phyloP scores from a whole-genome alignment of 2,888 invertebrate species.

The Dascillus cervinus region DNA sequence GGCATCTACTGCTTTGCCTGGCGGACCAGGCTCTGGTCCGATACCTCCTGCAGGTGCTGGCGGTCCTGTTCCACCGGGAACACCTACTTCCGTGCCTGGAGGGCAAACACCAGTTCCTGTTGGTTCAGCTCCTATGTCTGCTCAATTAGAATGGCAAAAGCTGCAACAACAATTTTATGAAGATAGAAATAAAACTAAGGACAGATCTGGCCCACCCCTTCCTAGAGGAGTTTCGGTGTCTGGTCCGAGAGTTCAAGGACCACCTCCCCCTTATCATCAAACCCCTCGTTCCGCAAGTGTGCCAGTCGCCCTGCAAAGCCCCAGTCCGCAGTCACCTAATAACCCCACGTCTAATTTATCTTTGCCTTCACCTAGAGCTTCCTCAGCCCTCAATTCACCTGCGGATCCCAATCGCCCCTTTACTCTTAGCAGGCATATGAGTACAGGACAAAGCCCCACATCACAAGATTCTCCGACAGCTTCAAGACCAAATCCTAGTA shows the following conservation, averaged over 20 bases:
- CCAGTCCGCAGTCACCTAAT: slow-evolving; percentile 65
- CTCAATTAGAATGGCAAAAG: slow-evolving; percentile 86
- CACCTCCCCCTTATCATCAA: slow-evolving; percentile 72
- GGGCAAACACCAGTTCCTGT: slow-evolving; percentile 14
- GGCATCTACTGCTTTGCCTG: slow-evolving; percentile 7
- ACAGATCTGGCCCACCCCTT: slow-evolving; percentile 14
- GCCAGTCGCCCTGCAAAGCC: slow-evolving; percentile 66
- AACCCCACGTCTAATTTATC: slow-evolving; percentile 64
- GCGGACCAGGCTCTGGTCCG: slow-evolving; percentile 8
- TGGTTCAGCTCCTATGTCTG: slow-evolving; percentile 41
- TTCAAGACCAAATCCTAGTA: slow-evolving; percentile 53
- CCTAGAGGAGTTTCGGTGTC: slow-evolving; percentile 28
- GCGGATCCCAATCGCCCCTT: slow-evolving; percentile 54
- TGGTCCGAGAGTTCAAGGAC: slow-evolving; percentile 56
- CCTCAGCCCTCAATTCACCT: slow-evolving; percentile 63
- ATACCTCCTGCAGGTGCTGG: slow-evolving; percentile 25
- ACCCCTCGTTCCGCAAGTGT: slow-evolving; percentile 66
- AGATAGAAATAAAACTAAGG: slow-evolving; percentile 48
- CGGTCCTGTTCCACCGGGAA: slow-evolving; percentile 25
- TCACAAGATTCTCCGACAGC: slow-evolving; percentile 54
- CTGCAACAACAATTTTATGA: slow-evolving; percentile 82
- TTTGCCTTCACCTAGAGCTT: slow-evolving; percentile 64
- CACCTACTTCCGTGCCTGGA: slow-evolving; percentile 7
- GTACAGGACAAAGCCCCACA: slow-evolving; percentile 54
- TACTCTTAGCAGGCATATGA: slow-evolving; percentile 43